Conservation (phyloP, 2,113 vertebrate species). For the Macrotis lagotis region DNA sequence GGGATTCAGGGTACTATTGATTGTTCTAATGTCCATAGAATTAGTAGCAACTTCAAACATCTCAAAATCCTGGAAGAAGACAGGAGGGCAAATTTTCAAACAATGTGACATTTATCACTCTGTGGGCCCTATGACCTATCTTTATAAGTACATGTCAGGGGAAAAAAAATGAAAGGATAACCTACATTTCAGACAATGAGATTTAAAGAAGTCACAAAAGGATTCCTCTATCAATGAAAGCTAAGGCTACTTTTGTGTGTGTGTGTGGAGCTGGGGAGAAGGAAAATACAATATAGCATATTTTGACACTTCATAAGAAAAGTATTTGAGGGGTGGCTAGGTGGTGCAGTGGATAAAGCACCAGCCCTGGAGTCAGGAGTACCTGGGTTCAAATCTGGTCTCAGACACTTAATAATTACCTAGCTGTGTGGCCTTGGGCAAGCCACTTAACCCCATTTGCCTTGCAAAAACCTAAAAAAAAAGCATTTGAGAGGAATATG, state of each 20-base stretch:
- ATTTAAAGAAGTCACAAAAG: slow-evolving; percentile 50
- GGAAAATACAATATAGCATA: slow-evolving; percentile 19
- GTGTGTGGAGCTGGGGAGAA: not conserved
- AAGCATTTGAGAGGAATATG: slow-evolving; percentile 48
- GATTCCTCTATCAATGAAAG: not conserved
- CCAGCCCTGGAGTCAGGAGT: too few species aligned
- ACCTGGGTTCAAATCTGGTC: too few species aligned
- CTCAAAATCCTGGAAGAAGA: slow-evolving; percentile 10
- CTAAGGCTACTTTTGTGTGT: slow-evolving; percentile 48
- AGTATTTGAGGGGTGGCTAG: slow-evolving; percentile 41
- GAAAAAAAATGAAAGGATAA: slow-evolving; percentile 48
- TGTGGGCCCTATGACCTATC: slow-evolving; percentile 2
- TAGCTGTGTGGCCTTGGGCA: too few species aligned
- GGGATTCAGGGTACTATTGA: not conserved
- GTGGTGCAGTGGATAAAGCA: too few species aligned
- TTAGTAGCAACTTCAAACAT: not conserved
- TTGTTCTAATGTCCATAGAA: not conserved
- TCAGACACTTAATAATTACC: too few species aligned
- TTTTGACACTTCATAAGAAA: slow-evolving; percentile 57
- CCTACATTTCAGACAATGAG: slow-evolving; percentile 50
- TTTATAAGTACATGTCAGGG: slow-evolving; percentile 53
- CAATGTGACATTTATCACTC: not conserved
- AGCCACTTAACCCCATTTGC: too few species aligned
- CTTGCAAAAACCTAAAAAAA: too few species aligned
- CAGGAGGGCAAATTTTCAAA: not conserved